Evolutionary conservation across 2,888 invertebrate genomes (phyloP), one percentile per base, ranked within the genome.

Genomic region (Meliscaeva auricollis): DNA sequence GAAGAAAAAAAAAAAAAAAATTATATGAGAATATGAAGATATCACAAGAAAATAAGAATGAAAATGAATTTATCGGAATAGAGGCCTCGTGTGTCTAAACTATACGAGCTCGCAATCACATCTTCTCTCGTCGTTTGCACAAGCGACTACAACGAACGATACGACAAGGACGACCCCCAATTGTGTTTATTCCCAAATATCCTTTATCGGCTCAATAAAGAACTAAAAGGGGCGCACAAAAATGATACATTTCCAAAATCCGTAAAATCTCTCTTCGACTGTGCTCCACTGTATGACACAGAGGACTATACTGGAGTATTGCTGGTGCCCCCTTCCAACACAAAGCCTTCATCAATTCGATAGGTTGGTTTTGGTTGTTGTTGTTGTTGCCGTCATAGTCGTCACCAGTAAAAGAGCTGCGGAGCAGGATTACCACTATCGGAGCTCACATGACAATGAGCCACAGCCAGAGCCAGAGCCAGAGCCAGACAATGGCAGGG

Each of bases 151-250:
- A n/a, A 6, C 1, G 9, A 3, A 30, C 35, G 58, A 20, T n/a
- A 58, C 11, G 20, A 58, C 38, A 6, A 30, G 17, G 64, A 22
- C 66, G 85, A 85, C 85, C 85, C 81, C 85, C 81, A 81, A 85
- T 85, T 81, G 85, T 85, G 85, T 85, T 85, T 85, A 81, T 85
- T 77, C 80, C 64, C 76, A 54, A 81, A 85, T 85, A 85, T 85
- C 81, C 81, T 85, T 85, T 85, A 85, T 81, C 85, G 85, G 81
- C 73, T 70, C 85, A 85, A 85, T 85, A 85, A 85, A 81, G 81
- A 77, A 81, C 85, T 81, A 77, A 74, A 81, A 81, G 85, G 81
- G 85, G 73, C 68, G 85, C 76, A 72, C 81, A 54, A 69, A 85
- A 85, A 81, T 85, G 85, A 85, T 85, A 80, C 85, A 85, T 85